phyloP scores from a whole-genome alignment of 2,888 invertebrate genomes.

The Branchellion lobata region DNA sequence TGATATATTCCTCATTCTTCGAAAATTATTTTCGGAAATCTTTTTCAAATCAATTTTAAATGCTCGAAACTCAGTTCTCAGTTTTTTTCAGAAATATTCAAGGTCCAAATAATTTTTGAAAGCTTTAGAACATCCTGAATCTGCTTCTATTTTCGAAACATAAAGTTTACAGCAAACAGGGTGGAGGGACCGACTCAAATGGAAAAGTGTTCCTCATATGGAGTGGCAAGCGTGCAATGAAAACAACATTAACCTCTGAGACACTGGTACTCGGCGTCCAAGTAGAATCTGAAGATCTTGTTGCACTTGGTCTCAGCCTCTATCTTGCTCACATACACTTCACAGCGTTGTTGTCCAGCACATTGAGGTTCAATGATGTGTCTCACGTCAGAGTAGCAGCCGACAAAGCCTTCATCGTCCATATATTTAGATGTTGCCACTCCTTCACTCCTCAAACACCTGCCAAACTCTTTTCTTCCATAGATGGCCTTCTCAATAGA shows the following conservation, averaged over 20 bases:
- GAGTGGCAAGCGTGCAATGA: neutral
- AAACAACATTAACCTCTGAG: constrained; percentile 8
- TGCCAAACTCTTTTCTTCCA: constrained; percentile 27
- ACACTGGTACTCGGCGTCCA: constrained; percentile 3
- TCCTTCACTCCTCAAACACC: constrained; percentile 19
- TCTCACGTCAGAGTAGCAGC: constrained; percentile 34
- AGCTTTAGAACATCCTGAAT: no score
- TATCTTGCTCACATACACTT: constrained; percentile 11
- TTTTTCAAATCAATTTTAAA: neutral
- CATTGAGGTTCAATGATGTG: constrained; percentile 39
- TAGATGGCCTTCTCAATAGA: constrained; percentile 17
- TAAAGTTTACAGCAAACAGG: neutral
- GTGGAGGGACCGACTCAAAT: neutral
- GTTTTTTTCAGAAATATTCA: neutral
- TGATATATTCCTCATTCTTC: no score
- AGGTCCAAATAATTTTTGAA: neutral
- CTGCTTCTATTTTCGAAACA: neutral
- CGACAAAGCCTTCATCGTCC: constrained; percentile 13
- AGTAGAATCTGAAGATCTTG: neutral
- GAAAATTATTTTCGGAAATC: no score
- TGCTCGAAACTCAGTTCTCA: neutral
- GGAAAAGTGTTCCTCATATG: no score
- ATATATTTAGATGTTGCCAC: neutral
- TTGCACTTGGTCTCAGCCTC: neutral
- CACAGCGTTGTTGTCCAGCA: constrained; percentile 20